Evolutionary conservation across 2,888 invertebrate genomes (phyloP).

Genomic region (Dinocampus coccinellae): DNA sequence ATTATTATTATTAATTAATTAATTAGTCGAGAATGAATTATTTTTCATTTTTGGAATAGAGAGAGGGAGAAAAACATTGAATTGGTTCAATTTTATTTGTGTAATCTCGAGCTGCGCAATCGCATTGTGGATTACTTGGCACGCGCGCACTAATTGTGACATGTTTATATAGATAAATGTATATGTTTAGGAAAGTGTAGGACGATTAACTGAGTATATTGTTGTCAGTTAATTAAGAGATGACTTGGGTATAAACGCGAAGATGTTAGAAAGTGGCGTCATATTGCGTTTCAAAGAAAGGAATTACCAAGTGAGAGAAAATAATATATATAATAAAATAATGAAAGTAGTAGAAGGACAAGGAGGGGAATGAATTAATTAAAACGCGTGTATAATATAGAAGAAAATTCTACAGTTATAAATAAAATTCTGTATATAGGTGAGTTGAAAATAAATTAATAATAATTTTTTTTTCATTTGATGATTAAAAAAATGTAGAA

Average conservation of each 20-base stretch:
- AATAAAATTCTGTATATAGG: too few relatives aligned
- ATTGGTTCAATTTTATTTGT: background rate
- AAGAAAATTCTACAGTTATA: background rate
- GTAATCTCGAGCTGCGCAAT: constrained; percentile 42
- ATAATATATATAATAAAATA: constrained; percentile 9
- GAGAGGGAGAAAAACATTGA: background rate
- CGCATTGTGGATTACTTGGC: constrained; percentile 22
- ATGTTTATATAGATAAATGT: constrained; percentile 44
- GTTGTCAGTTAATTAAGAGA: constrained; percentile 64
- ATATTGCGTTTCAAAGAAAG: background rate
- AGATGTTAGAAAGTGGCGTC: constrained; percentile 17
- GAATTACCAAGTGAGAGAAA: constrained; percentile 3
- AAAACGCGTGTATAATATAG: background rate
- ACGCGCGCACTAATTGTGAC: constrained; percentile 61
- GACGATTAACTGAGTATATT: constrained; percentile 60
- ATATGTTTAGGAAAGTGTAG: constrained; percentile 36
- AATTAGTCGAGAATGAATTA: too few relatives aligned
- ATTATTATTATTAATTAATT: too few relatives aligned
- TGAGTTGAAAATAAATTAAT: too few relatives aligned
- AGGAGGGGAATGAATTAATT: constrained; percentile 21
- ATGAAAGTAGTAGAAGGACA: constrained; percentile 20
- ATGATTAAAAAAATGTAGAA: too few relatives aligned
- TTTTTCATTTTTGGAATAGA: too few relatives aligned
- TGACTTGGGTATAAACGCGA: constrained; percentile 50
- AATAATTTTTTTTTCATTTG: too few relatives aligned